Percentiles rank a stretch among this genome's conserved stretches.
Conservation (phyloP, 1,140 invertebrate species). For the Oncopodura yosiiana region DNA sequence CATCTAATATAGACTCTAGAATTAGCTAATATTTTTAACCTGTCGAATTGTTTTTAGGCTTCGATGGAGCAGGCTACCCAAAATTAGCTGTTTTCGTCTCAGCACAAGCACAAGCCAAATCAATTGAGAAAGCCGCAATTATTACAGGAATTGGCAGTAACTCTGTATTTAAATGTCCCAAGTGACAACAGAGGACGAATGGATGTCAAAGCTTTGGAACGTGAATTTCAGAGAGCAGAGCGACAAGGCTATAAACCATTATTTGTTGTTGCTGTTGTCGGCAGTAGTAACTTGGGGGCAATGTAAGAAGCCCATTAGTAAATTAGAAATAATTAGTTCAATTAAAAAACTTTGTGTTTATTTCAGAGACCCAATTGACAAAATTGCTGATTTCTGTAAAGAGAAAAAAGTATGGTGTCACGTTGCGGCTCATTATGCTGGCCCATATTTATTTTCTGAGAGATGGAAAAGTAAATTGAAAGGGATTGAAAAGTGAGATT, state of each 20-base stretch:
- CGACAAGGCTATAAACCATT: conserved; percentile 61
- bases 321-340: neutral
- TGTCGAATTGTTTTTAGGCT: too few species aligned
- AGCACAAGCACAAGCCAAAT: too few species aligned
- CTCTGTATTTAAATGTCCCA: conserved; percentile 53
- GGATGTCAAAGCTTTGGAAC: conserved; percentile 57
- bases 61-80: too few species aligned
- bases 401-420: conserved; percentile 22
- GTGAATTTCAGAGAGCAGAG: conserved; percentile 54
- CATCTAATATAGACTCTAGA: too few species aligned
- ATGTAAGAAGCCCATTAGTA: too few species aligned
- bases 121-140: too few species aligned
- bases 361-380: neutral
- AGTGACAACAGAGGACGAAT: conserved; percentile 68
- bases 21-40: too few species aligned
- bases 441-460: conserved; percentile 9
- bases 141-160: too few species aligned
- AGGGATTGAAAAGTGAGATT: conserved; percentile 21
- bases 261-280: conserved; percentile 71
- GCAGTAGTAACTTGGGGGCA: neutral
- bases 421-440: conserved; percentile 22
- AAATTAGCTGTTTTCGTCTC: too few species aligned
- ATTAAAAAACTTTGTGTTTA: neutral
- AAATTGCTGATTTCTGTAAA: conserved; percentile 11
- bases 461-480: neutral